These are phyloP conservation scores for Cavia porcellus DNA, from an alignment of 2,113 vertebrate species.

Conservation along the genomic window DNA sequence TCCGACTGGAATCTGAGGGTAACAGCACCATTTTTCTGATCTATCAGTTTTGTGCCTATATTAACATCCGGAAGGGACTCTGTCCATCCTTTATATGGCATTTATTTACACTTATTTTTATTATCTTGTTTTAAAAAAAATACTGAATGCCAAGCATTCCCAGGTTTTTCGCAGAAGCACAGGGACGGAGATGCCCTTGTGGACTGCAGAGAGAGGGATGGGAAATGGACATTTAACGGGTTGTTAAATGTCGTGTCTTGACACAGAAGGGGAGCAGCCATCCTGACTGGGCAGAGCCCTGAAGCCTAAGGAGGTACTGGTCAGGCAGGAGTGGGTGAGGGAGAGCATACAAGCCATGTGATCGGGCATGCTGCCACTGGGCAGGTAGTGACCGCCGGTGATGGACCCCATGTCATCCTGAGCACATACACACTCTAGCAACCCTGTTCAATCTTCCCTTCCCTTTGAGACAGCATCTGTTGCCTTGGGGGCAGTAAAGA, in stretches of 20 bases:
- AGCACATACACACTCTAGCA: neutral
- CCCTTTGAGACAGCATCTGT: neutral
- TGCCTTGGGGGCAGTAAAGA: neutral
- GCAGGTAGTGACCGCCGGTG: neutral
- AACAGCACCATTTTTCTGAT: neutral
- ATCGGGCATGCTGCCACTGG: neutral
- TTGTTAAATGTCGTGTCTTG: neutral
- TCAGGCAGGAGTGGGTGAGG: neutral
- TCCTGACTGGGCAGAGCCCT: neutral
- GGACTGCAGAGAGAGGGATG: neutral
- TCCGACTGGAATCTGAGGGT: neutral
- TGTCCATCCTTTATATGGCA: neutral
- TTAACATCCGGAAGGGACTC: neutral
- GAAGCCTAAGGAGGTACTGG: neutral
- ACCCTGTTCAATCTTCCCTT: neutral
- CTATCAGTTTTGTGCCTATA: neutral
- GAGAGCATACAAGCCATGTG: neutral
- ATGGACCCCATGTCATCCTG: neutral
- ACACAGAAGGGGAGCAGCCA: neutral
- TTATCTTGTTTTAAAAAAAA: neutral
- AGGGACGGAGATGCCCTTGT: neutral
- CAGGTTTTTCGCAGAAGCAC: neutral
- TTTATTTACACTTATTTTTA: neutral
- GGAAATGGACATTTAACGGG: neutral
- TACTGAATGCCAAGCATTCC: neutral